Base-by-base conservation (phyloP, 2,888 invertebrate genomes). In the Iselma pallidipennis region DNA sequence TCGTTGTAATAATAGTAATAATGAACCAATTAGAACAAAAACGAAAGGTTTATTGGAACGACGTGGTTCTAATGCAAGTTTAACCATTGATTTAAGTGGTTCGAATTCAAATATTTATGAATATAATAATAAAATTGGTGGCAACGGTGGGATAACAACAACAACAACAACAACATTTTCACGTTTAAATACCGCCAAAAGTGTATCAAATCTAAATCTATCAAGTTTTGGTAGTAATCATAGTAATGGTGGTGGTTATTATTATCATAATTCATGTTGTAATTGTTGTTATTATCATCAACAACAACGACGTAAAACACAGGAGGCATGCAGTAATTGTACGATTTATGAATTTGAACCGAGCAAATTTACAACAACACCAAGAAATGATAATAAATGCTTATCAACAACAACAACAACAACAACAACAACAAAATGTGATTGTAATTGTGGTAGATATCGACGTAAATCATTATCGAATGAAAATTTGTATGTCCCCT, bases 61-160 rank as follows among this genome's bases (percentile, higher is more conserved):
- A 25, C 85, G 96, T 56, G 95, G 95, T 54, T 96, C 95, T 1
- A 96, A 94, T 77, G 94, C 95, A 0, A 95, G 95, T 58, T 82
- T 96, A 1, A 95, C 95, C 0, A 87, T 96, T 57, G 94, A 94
- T 76, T 85, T 94, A 48, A 85, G 85, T 80, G 86, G 86, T 79
- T 80, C 71, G 68, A 86, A 59, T 78, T 79, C 61, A 70, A 86
- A 49, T 78, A 81, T 64, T 70, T 81, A 64, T 54, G 80, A 77
- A n/a, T n/a, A n/a, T 50, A 82, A 69, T 45, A 45, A 45, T 37
- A 37, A 37, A 16, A 37, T 16, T 14, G 14, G n/a, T 14, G 16
- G 4, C 12, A 37, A 19, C 16, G n/a, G n/a, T n/a, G n/a, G n/a
- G n/a, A n/a, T n/a, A 50, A 81, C 80, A 54, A 55, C 16, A 25